Percentiles rank a stretch among this genome's conserved stretches.
Conservation (phyloP, 2,888 invertebrate species). For the Lordiphosa andalusiaca region DNA sequence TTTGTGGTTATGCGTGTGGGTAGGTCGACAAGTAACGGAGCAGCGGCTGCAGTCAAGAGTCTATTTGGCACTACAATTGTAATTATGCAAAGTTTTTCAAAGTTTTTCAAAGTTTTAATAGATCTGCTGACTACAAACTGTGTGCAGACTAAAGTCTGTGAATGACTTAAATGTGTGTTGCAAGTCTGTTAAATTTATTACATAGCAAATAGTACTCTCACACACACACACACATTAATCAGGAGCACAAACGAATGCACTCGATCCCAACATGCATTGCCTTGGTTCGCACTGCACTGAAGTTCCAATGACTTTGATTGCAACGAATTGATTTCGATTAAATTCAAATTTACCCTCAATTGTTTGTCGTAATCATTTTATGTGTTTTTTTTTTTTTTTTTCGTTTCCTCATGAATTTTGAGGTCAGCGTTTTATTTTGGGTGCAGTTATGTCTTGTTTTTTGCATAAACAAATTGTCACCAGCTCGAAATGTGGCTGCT, state of each 20-base stretch:
- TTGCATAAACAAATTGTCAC: conserved; percentile 20
- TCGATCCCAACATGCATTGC: background rate
- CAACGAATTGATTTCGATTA: conserved; percentile 44
- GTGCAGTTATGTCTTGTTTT: conserved; percentile 29
- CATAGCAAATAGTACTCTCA: too few species aligned
- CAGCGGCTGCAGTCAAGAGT: too few species aligned
- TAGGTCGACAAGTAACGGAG: background rate
- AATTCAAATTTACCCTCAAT: conserved; percentile 51
- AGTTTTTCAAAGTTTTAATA: too few species aligned
- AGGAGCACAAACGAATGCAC: background rate
- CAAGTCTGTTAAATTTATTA: conserved; percentile 14
- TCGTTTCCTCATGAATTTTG: conserved; percentile 17
- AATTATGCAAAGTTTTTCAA: too few species aligned
- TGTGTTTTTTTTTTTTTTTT: conserved; percentile 10
- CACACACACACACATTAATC: too few species aligned
- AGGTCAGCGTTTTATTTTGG: conserved; percentile 24
- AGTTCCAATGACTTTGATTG: conserved; percentile 48
- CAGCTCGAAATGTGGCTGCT: conserved; percentile 16
- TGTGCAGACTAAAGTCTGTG: conserved; percentile 10
- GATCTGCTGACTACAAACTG: background rate
- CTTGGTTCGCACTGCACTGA: conserved; percentile 23
- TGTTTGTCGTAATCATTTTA: conserved; percentile 40
- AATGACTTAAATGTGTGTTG: conserved; percentile 2
- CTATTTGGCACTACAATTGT: too few species aligned
- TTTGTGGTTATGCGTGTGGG: conserved; percentile 24